These are phyloP conservation scores for Euleptes europaea DNA, from an alignment of 2,113 vertebrate species.

Conservation along the genomic window DNA sequence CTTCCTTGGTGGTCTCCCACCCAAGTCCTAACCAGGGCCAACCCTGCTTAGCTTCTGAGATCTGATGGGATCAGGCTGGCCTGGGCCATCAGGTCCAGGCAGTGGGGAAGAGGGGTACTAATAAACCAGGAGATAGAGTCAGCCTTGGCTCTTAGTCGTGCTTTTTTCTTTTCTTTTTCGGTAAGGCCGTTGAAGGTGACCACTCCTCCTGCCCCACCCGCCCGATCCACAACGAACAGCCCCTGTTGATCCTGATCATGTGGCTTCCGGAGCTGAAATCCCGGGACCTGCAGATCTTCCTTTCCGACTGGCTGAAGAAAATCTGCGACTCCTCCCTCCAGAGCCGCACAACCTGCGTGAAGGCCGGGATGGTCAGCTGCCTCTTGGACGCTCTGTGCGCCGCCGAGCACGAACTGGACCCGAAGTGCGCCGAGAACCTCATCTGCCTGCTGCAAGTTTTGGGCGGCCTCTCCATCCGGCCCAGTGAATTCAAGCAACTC, in stretches of 20 bases:
- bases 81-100: no score
- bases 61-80: no score
- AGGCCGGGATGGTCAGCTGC: conserved; percentile 87
- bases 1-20: no score
- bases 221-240: conserved; percentile 90
- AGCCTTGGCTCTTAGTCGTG: fast-evolving
- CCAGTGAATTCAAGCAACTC: conserved; percentile 85
- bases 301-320: conserved; percentile 82
- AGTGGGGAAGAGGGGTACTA: neutral
- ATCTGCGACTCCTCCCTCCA: conserved; percentile 86
- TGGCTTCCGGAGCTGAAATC: conserved; percentile 87
- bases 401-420: conserved; percentile 71
- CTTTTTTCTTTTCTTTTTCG: neutral
- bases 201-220: conserved; percentile 74
- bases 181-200: conserved; percentile 89
- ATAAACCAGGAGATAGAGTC: neutral
- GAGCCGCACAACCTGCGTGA: conserved; percentile 89
- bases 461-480: conserved; percentile 87
- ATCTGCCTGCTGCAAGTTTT: conserved; percentile 85
- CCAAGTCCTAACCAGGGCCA: no score
- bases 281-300: conserved; percentile 84
- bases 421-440: conserved; percentile 82
- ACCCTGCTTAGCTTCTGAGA: no score
- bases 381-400: conserved; percentile 80
- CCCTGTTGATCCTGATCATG: conserved; percentile 86